Evolutionary conservation across 2,888 invertebrate genomes (phyloP).

Genomic region (Celastrina argiolus): DNA sequence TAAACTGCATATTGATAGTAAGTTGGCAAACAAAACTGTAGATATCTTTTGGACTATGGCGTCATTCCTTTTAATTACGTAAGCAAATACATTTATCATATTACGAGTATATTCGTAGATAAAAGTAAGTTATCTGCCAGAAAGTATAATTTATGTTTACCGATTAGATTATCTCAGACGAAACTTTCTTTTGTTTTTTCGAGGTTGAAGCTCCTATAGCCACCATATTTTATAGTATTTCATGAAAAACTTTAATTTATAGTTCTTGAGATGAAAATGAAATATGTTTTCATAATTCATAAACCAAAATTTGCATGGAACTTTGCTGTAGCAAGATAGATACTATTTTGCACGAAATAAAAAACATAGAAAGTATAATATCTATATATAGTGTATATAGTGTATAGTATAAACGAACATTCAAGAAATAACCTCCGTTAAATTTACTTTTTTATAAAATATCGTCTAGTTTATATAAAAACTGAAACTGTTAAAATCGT

Average conservation of each 20-base stretch:
- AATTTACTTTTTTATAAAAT: too few species aligned
- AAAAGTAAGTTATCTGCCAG: conserved; percentile 12
- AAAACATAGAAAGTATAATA: too few species aligned
- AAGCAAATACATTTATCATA: conserved; percentile 16
- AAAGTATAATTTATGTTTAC: conserved; percentile 10
- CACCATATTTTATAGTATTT: not conserved
- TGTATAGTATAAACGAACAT: too few species aligned
- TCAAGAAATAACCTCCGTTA: too few species aligned
- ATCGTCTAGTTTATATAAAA: too few species aligned
- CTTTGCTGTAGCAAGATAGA: too few species aligned
- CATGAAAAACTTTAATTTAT: not conserved
- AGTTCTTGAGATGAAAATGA: too few species aligned
- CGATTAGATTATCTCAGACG: conserved; percentile 3
- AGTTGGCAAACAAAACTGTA: not conserved
- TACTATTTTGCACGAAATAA: too few species aligned
- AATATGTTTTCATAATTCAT: too few species aligned
- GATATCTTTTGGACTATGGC: not conserved
- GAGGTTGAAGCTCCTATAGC: not conserved
- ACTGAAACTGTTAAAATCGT: too few species aligned
- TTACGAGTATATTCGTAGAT: not conserved
- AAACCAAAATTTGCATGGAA: too few species aligned
- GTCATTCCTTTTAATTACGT: not conserved
- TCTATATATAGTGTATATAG: too few species aligned
- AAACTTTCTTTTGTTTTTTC: conserved; percentile 16
- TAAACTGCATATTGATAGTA: not conserved